These are phyloP conservation scores for Pterois miles DNA, from an alignment of 2,797 vertebrate species.

Conservation along the genomic window DNA sequence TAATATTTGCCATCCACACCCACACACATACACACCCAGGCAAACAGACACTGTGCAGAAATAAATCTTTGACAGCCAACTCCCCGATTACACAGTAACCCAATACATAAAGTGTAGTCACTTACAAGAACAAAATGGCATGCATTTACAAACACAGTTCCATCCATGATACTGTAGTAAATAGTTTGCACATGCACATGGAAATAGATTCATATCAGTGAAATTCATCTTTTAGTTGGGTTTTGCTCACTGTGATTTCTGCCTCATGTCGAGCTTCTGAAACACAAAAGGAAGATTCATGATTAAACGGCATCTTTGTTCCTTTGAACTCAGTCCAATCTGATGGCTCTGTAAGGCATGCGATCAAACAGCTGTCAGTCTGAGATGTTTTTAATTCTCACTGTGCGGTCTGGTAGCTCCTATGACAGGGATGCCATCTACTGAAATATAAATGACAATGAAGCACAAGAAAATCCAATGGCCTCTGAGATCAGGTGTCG, in stretches of 20 bases:
- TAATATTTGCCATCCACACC: background rate
- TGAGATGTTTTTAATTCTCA: background rate
- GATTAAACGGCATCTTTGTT: background rate
- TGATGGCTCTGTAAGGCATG: background rate
- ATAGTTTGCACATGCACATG: conserved; percentile 24
- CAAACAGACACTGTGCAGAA: background rate
- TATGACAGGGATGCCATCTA: background rate
- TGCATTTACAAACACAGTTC: conserved; percentile 48
- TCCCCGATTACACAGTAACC: background rate
- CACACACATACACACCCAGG: background rate
- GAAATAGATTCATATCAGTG: background rate
- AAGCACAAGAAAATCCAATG: background rate
- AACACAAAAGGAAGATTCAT: background rate
- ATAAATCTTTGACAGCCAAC: background rate
- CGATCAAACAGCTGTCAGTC: background rate
- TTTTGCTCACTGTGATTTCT: background rate
- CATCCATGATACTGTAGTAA: conserved; percentile 15
- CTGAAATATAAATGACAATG: background rate
- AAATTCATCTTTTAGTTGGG: background rate
- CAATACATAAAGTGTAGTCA: background rate
- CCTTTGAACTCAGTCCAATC: background rate
- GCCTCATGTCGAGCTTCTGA: background rate
- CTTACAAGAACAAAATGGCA: conserved; percentile 19
- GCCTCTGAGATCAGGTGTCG: background rate
- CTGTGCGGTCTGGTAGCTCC: background rate